A percentile compares a stretch with the other conserved stretches of the same genome.
These are phyloP conservation scores for Molossus molossus DNA, from an alignment of 2,797 vertebrate species.

Conservation along the genomic window DNA sequence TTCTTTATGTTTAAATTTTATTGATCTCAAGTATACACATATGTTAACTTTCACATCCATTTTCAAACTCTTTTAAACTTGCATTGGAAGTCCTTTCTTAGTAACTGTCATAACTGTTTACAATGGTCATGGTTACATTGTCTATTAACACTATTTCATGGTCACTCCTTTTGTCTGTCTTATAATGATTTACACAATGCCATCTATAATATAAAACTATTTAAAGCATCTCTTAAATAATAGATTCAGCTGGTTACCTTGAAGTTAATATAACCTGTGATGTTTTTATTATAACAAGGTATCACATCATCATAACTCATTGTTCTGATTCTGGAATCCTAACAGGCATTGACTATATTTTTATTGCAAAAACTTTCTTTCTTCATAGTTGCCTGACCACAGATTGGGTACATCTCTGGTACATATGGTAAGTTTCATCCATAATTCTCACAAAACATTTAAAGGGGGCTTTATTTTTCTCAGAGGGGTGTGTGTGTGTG, in stretches of 20 bases:
- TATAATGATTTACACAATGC: neutral
- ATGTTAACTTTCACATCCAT: neutral
- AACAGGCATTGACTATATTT: neutral
- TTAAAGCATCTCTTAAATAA: neutral
- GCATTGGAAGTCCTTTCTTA: neutral
- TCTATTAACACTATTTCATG: neutral
- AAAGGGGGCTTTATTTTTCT: neutral
- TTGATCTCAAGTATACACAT: neutral
- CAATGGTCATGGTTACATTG: neutral
- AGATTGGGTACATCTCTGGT: conserved; percentile 91
- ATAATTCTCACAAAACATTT: neutral
- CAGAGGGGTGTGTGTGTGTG: neutral
- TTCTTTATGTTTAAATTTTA: conserved; percentile 25
- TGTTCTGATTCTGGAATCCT: conserved; percentile 29
- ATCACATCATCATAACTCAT: neutral
- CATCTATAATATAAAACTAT: neutral
- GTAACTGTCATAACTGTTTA: neutral
- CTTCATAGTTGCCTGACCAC: conserved; percentile 88
- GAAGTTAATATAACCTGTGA: neutral
- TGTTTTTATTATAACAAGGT: neutral
- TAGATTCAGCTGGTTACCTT: neutral
- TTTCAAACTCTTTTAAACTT: neutral
- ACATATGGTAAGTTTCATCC: conserved; percentile 90
- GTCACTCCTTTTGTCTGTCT: neutral
- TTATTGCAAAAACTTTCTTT: conserved; percentile 63